phyloP scores from a whole-genome alignment of 2,888 invertebrate genomes.

The Plagiodera versicolora region DNA sequence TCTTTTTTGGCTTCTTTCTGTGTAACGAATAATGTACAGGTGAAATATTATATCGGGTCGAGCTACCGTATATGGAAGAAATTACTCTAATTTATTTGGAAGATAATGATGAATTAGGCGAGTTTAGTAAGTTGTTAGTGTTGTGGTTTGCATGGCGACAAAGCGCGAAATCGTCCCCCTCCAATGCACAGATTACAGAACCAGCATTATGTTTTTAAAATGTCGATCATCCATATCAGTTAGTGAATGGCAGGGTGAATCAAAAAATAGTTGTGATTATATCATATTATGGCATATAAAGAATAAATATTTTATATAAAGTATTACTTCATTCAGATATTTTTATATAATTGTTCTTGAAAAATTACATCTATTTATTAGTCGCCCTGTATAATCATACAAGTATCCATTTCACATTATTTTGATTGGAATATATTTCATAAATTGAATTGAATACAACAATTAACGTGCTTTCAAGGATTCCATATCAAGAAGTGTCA shows the following conservation, averaged over 20 bases:
- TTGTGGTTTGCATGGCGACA: slow-evolving; percentile 61
- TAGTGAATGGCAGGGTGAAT: background rate
- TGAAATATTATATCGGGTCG: slow-evolving; percentile 92
- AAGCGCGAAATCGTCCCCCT: slow-evolving; percentile 33
- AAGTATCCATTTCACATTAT: background rate
- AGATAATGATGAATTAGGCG: slow-evolving; percentile 68
- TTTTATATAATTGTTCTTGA: background rate
- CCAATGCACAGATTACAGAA: slow-evolving; percentile 37
- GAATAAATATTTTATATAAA: too few relatives aligned
- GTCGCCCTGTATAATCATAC: background rate
- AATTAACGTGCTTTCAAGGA: too few relatives aligned
- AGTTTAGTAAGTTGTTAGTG: slow-evolving; percentile 68
- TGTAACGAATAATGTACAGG: slow-evolving; percentile 62
- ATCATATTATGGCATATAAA: background rate
- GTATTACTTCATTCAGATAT: too few relatives aligned
- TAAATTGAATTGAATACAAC: too few relatives aligned
- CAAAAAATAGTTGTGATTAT: background rate
- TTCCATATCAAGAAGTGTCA: too few relatives aligned
- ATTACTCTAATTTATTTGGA: slow-evolving; percentile 92
- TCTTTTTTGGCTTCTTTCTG: slow-evolving; percentile 58
- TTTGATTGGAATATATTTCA: background rate
- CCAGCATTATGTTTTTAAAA: slow-evolving; percentile 35
- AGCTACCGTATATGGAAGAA: slow-evolving; percentile 92
- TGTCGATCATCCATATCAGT: background rate
- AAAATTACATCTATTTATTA: background rate